Evolutionary conservation across 2,113 vertebrate genomes (phyloP), one percentile per base, ranked within the genome.

Genomic region (Seriola quinqueradiata): DNA sequence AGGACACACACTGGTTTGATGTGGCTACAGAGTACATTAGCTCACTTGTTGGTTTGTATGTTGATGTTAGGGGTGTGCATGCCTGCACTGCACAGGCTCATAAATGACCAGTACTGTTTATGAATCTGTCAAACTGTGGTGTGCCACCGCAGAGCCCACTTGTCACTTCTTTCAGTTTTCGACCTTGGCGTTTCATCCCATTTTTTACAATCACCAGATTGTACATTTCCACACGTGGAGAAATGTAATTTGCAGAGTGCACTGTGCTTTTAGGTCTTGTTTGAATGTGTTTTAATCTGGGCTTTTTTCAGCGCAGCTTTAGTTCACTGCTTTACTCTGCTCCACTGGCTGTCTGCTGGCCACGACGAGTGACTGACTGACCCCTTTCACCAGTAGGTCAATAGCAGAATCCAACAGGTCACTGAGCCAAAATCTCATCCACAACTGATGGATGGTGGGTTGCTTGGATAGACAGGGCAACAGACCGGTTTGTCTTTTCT

Each of bases 11-110:
- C 71, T 66, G 80, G 67, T 74, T 72, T 77, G 58, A 78, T 87
- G 75, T 79, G 75, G 75, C 67, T 63, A 32, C 66, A 77, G 46
- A 60, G 65, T 61, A 69, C 70, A 78, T 81, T 55, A 70, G 69
- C 67, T 71, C 64, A 78, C 80, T 78, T 89, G 66, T 86, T 84
- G 79, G 83, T 80, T 82, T 82, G 46, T 71, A 36, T 77, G 66
- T 83, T 80, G 32, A 71, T 77, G 57, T 66, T 76, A 34, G 52
- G 64, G 57, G 64, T 70, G 68, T 48, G 69, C n/a, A 9, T 73
- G 75, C 48, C 48, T 32, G 42, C 42, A 21, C 72, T 70, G 58
- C 81, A 70, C 44, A 73, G 66, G 64, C 67, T 57, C 77, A 69
- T 52, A 81, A 78, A 74, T 82, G 44, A 74, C 81, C 64, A 66